A percentile compares a stretch with the other conserved stretches of the same genome.
These are phyloP conservation scores for Dasysyrphus tricinctus DNA, from an alignment of 2,888 invertebrate species.

Conservation along the genomic window DNA sequence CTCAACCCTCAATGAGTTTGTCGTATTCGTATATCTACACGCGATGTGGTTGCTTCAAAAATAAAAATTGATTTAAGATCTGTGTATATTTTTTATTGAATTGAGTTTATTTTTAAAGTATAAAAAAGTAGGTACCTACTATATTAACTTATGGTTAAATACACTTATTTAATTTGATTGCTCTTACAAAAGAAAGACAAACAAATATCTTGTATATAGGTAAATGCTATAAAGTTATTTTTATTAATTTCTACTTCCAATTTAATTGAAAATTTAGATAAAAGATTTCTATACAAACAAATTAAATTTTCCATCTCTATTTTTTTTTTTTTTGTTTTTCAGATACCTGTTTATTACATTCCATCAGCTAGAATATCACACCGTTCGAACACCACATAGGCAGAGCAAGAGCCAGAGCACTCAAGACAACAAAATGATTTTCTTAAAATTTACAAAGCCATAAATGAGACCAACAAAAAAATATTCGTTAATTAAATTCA, in stretches of 20 bases:
- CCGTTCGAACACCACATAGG: not conserved
- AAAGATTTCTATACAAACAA: not conserved
- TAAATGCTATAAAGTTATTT: not conserved
- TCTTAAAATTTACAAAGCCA: constrained; percentile 8
- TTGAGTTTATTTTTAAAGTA: not conserved
- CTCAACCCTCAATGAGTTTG: constrained; percentile 1
- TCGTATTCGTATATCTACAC: not conserved
- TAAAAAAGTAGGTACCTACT: too few relatives aligned
- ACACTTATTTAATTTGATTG: not conserved
- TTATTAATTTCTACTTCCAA: not conserved
- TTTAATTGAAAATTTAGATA: constrained; percentile 8
- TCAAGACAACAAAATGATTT: constrained; percentile 31
- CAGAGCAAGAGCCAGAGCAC: not conserved
- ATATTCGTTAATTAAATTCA: not conserved
- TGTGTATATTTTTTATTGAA: not conserved
- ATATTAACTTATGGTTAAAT: not conserved
- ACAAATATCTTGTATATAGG: too few relatives aligned
- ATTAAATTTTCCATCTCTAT: not conserved
- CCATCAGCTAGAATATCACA: not conserved
- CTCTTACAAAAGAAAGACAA: constrained; percentile 7
- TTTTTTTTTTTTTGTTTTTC: constrained; percentile 6
- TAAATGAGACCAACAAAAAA: not conserved
- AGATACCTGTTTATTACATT: constrained; percentile 3
- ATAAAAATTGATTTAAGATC: not conserved
- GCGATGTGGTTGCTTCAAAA: not conserved